These are phyloP conservation scores for Deroplatys truncata DNA, from an alignment of 2,888 invertebrate species.

Conservation along the genomic window DNA sequence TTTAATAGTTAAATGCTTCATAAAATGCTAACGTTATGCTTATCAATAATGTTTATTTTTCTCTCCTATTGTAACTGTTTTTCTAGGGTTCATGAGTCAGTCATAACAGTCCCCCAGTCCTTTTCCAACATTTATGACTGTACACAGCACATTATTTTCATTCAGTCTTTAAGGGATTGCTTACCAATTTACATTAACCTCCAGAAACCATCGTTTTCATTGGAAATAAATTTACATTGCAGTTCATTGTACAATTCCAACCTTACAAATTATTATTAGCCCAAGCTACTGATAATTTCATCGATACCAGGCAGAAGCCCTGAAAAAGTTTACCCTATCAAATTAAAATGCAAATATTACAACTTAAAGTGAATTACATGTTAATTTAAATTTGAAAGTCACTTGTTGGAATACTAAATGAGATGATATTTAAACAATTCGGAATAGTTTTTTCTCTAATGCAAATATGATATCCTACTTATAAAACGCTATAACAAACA, in stretches of 20 bases:
- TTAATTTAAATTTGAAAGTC: too few species aligned
- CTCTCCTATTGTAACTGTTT: too few species aligned
- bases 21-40: background rate
- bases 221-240: background rate
- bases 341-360: background rate
- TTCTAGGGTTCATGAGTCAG: too few species aligned
- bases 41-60: background rate
- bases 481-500: background rate
- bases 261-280: background rate
- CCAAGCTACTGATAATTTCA: background rate
- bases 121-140: too few species aligned
- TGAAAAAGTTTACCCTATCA: background rate
- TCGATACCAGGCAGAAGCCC: background rate
- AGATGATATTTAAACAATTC: background rate
- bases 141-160: too few species aligned
- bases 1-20: background rate
- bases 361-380: background rate
- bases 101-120: background rate
- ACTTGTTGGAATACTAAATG: too few species aligned
- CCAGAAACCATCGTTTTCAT: background rate
- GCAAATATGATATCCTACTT: background rate
- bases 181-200: background rate
- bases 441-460: background rate
- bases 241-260: background rate
- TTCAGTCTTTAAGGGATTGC: background rate